A percentile compares a stretch with the other conserved stretches of the same genome.
These are phyloP conservation scores for Gortyna flavago DNA, from an alignment of 2,888 invertebrate species.

Conservation along the genomic window DNA sequence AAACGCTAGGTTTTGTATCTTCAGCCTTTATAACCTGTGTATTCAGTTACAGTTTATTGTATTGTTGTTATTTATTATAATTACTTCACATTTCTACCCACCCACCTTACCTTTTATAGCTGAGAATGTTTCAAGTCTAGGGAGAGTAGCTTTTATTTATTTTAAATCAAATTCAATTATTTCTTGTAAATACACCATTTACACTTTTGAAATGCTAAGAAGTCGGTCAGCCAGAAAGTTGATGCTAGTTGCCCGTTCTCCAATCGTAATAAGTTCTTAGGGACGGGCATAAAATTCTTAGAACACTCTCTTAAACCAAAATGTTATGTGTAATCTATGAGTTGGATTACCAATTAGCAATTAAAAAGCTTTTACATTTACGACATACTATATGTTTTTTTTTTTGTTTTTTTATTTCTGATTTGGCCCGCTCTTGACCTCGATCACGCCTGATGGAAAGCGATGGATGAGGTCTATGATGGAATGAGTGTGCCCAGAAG, in stretches of 20 bases:
- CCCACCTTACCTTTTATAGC: not conserved
- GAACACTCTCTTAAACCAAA: not conserved
- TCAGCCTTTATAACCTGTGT: not conserved
- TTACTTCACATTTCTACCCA: not conserved
- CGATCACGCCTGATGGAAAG: too few relatives aligned
- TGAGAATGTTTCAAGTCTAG: not conserved
- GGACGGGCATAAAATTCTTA: not conserved
- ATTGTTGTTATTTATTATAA: not conserved
- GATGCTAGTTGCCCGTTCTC: not conserved
- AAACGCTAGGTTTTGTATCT: constrained; percentile 25
- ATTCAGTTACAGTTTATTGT: constrained; percentile 20
- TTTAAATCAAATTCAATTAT: not conserved
- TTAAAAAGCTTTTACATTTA: not conserved
- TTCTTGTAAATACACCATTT: too few relatives aligned
- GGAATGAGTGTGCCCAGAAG: too few relatives aligned
- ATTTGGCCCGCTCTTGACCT: too few relatives aligned
- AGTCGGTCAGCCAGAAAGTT: not conserved
- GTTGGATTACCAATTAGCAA: not conserved
- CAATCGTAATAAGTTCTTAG: not conserved
- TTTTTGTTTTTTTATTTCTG: not conserved
- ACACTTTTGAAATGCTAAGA: not conserved
- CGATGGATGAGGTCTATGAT: too few relatives aligned
- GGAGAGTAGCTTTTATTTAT: not conserved
- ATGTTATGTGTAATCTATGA: not conserved
- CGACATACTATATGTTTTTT: not conserved